Conservation (phyloP, 2,113 vertebrate species). For the Centrocercus urophasianus region DNA sequence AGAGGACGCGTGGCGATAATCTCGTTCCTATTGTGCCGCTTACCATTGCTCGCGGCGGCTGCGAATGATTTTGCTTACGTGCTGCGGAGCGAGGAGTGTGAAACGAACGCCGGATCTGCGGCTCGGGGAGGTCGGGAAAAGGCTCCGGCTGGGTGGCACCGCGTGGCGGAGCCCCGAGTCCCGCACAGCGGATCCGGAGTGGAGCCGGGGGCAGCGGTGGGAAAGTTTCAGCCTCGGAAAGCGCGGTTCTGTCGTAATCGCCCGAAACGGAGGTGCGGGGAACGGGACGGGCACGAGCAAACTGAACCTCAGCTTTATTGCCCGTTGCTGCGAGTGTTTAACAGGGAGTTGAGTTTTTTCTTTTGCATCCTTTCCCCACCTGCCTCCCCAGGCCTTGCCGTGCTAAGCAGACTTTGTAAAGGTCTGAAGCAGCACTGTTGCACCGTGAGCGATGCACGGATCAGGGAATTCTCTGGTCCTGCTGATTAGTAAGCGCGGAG, state of each 20-base stretch:
- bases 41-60: not conserved
- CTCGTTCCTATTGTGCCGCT: not conserved
- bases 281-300: not conserved
- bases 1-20: not conserved
- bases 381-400: not conserved
- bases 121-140: not conserved
- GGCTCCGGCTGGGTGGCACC: conserved; percentile 60
- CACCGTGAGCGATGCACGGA: not conserved
- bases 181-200: not conserved
- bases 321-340: not conserved
- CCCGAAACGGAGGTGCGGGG: not conserved
- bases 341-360: not conserved
- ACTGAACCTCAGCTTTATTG: not conserved
- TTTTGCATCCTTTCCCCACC: not conserved
- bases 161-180: not conserved
- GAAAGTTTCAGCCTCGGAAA: not conserved
- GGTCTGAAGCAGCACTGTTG: not conserved
- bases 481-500: not conserved
- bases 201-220: not conserved
- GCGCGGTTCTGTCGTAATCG: not conserved
- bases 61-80: conserved; percentile 22
- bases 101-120: conserved; percentile 8
- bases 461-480: not conserved
- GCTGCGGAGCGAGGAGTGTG: not conserved
- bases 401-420: not conserved